phyloP scores from a whole-genome alignment of 2,797 vertebrate genomes.

The Enteromius mattozi region DNA sequence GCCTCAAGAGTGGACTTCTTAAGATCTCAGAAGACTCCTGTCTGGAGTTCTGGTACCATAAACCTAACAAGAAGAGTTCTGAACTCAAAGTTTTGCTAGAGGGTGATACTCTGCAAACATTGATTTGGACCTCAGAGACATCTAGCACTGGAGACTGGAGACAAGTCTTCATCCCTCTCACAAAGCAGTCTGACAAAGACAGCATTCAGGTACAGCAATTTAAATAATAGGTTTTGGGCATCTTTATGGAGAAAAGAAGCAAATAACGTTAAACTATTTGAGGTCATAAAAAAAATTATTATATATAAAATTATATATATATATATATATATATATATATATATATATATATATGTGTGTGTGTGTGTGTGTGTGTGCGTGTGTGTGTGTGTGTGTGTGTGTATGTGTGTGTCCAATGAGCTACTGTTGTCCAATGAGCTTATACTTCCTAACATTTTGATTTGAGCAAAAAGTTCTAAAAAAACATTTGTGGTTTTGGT shows the following conservation, averaged over 20 bases:
- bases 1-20: conserved; percentile 75
- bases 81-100: conserved; percentile 76
- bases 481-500: neutral
- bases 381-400: no score
- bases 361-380: no score
- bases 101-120: conserved; percentile 57
- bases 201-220: conserved; percentile 76
- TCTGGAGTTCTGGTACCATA: conserved; percentile 87
- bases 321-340: no score
- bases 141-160: conserved; percentile 73
- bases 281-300: neutral
- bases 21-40: conserved; percentile 74
- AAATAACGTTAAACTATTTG: neutral
- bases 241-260: neutral
- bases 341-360: no score
- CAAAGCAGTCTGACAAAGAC: conserved; percentile 55
- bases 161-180: conserved; percentile 74
- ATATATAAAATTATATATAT: no score
- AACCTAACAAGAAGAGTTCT: conserved; percentile 69
- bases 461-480: neutral
- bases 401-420: no score
- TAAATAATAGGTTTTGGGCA: neutral
- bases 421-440: neutral
- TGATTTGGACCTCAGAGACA: conserved; percentile 76
- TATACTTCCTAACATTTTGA: neutral